Base-by-base conservation (phyloP, 2,797 vertebrate genomes). In the Novumbra hubbsi region DNA sequence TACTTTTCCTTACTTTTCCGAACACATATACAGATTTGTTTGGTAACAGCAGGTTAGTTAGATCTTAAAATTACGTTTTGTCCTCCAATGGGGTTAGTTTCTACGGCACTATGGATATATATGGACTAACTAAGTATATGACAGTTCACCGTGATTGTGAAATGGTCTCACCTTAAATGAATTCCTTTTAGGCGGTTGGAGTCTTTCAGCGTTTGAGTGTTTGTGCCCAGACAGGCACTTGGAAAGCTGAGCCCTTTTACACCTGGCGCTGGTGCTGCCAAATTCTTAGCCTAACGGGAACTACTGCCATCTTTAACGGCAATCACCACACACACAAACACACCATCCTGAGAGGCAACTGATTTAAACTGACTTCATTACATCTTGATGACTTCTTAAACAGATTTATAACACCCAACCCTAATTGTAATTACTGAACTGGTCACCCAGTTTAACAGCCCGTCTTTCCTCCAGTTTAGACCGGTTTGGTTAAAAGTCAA, bases 181-280 rank as follows among this genome's bases (percentile, higher is more conserved):
- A 57, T 60, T 57, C 52, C n/a, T 21, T 57, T 7, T 8, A 57
- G 52, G 77, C 80, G 78, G 71, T 78, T 82, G 63, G 72, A 30
- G 76, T 77, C 19, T 88, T 88, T 89, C 83, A 83, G 84, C 78
- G 55, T 78, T 68, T 71, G 72, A 78, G 80, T 32, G 83, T 84
- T 86, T 82, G 77, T 85, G 83, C 62, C 24, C 62, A 72, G 76
- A 71, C 77, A 79, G n/a, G n/a, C 21, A 4, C 2, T 74, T 74
- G 64, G 86, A 76, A 92, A 89, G 84, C 78, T 11, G 80, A 89
- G 80, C 76, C 84, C 76, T 21, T 71, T 81, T 78, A 76, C 84
- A 87, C 83, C 85, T 88, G 87, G 83, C 75, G 72, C 81, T 34
- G 34, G 65, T 67, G 48, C 72, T 81, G 81, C 32, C 70, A 73